phyloP scores from a whole-genome alignment of 1,140 invertebrate species.

The Cryptotermes secundus region DNA sequence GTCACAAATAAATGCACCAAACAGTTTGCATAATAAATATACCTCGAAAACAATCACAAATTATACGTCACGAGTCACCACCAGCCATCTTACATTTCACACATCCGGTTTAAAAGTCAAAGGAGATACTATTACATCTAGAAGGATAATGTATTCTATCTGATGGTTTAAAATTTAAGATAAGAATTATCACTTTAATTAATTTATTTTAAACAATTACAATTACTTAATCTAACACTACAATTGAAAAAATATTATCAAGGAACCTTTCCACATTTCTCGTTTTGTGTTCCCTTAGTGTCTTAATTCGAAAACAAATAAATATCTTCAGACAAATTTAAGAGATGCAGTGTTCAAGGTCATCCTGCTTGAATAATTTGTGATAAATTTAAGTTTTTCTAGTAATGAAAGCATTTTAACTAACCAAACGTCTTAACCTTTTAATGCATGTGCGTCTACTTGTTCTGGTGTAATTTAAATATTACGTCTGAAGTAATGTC shows the following conservation, averaged over 20 bases:
- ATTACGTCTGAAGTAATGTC: too few relatives aligned
- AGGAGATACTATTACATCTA: not conserved
- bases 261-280: not conserved
- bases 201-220: not conserved
- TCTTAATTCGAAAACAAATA: too few relatives aligned
- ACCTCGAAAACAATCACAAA: slow-evolving; percentile 7
- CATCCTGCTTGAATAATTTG: too few relatives aligned
- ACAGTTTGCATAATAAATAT: not conserved
- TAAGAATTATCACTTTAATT: not conserved
- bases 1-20: slow-evolving; percentile 10
- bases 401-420: too few relatives aligned
- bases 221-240: not conserved
- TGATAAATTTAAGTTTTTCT: too few relatives aligned
- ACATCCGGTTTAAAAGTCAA: slow-evolving; percentile 8
- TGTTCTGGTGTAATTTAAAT: too few relatives aligned
- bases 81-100: slow-evolving; percentile 22
- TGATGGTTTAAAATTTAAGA: not conserved
- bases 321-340: too few relatives aligned
- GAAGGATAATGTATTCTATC: not conserved
- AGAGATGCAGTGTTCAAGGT: too few relatives aligned
- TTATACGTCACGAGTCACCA: slow-evolving; percentile 25
- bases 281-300: too few relatives aligned
- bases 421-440: too few relatives aligned
- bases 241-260: not conserved
- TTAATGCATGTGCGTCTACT: too few relatives aligned